These are phyloP conservation scores for Rhinoderma darwinii DNA, from an alignment of 2,113 vertebrate species.

Conservation along the genomic window DNA sequence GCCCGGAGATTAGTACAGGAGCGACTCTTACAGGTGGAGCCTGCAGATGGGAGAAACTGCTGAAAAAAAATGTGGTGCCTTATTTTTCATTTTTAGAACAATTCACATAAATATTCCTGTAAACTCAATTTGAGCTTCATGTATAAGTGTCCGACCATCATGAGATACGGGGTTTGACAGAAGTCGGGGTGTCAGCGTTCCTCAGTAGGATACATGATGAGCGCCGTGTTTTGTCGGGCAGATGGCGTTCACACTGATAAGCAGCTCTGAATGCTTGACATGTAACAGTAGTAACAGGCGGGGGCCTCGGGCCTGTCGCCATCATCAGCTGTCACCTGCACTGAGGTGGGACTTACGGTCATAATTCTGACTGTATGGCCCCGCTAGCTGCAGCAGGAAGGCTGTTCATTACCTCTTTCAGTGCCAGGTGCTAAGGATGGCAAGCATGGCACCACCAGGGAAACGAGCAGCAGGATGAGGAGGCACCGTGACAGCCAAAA, in stretches of 20 bases:
- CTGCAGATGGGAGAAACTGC: too few relatives aligned
- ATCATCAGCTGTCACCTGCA: conserved; percentile 62
- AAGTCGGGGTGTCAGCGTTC: background rate
- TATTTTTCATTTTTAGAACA: too few relatives aligned
- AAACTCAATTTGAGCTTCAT: background rate
- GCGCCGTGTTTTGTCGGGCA: conserved; percentile 57
- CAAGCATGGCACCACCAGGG: conserved; percentile 63
- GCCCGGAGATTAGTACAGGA: background rate
- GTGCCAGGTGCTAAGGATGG: conserved; percentile 69
- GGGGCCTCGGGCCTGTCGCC: conserved; percentile 62
- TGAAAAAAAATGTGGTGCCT: too few relatives aligned
- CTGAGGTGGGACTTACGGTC: conserved; percentile 53
- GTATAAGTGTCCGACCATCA: background rate
- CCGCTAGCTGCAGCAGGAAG: background rate
- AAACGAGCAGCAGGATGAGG: conserved; percentile 57
- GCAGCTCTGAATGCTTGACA: conserved; percentile 69
- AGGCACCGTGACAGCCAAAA: conserved; percentile 34
- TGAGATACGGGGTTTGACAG: background rate
- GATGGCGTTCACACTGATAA: conserved; percentile 65
- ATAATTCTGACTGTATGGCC: conserved; percentile 58
- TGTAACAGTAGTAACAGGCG: conserved; percentile 62
- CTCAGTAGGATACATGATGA: background rate
- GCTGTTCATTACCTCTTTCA: conserved; percentile 64
- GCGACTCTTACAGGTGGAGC: too few relatives aligned
- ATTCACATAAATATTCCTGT: background rate